Conservation (phyloP, 2,888 invertebrate species). For the Hypomecis atomaria region DNA sequence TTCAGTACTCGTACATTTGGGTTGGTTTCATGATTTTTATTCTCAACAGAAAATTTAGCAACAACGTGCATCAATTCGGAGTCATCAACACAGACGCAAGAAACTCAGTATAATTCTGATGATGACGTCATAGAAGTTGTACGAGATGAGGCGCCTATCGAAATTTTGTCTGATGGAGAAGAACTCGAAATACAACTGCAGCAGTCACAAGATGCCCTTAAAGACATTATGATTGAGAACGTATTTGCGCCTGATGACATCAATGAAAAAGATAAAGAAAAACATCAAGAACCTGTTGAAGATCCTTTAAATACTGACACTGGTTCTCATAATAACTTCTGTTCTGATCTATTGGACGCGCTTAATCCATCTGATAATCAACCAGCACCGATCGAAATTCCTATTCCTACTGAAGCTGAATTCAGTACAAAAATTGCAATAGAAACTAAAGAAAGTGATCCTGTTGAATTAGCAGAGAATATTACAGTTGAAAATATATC, state of each 20-base stretch:
- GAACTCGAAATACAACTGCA: slow-evolving; percentile 61
- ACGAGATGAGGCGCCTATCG: slow-evolving; percentile 76
- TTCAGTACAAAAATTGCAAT: slow-evolving; percentile 18
- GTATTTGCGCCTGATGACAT: slow-evolving; percentile 46
- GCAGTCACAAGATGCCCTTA: slow-evolving; percentile 26
- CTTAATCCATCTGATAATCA: slow-evolving; percentile 7
- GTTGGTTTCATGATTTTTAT: neutral
- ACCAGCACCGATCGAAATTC: neutral
- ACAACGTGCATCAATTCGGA: slow-evolving; percentile 44
- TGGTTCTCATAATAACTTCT: slow-evolving; percentile 36
- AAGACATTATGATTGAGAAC: slow-evolving; percentile 29
- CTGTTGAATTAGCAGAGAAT: slow-evolving; percentile 3
- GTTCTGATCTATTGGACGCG: slow-evolving; percentile 33
- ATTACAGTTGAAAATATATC: neutral
- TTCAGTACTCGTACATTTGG: neutral
- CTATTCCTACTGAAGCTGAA: slow-evolving; percentile 16
- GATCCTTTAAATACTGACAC: slow-evolving; percentile 53
- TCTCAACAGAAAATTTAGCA: slow-evolving; percentile 16
- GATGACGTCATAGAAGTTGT: slow-evolving; percentile 80
- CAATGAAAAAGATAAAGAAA: slow-evolving; percentile 43
- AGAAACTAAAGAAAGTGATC: neutral
- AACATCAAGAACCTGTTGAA: slow-evolving; percentile 32
- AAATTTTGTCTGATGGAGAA: slow-evolving; percentile 76
- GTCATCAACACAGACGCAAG: slow-evolving; percentile 47
- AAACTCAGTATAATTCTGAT: slow-evolving; percentile 61